Conservation (phyloP, 2,797 vertebrate genomes). For the Nothura maculosa region DNA sequence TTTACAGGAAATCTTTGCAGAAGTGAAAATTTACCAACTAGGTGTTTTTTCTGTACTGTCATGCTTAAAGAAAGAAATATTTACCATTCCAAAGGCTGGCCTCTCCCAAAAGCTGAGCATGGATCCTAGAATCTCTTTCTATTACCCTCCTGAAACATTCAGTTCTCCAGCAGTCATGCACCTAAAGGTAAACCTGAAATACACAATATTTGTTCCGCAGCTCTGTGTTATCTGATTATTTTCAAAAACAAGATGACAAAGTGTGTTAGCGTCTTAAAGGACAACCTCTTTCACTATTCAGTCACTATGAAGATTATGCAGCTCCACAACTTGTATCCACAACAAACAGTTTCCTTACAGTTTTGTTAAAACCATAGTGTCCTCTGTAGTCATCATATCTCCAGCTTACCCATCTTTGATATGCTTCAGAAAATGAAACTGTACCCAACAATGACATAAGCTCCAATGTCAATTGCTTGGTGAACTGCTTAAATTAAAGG, state of each 20-base stretch:
- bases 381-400: neutral
- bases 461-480: neutral
- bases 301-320: neutral
- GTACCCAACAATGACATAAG: neutral
- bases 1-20: constrained; percentile 85
- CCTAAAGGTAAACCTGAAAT: constrained; percentile 78
- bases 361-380: neutral
- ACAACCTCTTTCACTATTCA: neutral
- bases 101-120: constrained; percentile 83
- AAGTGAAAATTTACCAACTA: constrained; percentile 87
- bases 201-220: neutral
- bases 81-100: constrained; percentile 86
- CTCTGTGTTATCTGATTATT: neutral
- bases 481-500: neutral
- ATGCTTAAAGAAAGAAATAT: constrained; percentile 89
- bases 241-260: neutral
- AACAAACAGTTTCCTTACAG: neutral
- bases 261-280: neutral
- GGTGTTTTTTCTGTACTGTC: constrained; percentile 91
- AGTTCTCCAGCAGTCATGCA: constrained; percentile 81
- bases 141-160: constrained; percentile 87
- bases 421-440: neutral
- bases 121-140: constrained; percentile 87
- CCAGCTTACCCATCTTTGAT: neutral
- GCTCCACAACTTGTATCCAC: neutral